These are phyloP conservation scores for Eulacestoma nigropectus DNA, from an alignment of 2,113 vertebrate species.

Conservation along the genomic window DNA sequence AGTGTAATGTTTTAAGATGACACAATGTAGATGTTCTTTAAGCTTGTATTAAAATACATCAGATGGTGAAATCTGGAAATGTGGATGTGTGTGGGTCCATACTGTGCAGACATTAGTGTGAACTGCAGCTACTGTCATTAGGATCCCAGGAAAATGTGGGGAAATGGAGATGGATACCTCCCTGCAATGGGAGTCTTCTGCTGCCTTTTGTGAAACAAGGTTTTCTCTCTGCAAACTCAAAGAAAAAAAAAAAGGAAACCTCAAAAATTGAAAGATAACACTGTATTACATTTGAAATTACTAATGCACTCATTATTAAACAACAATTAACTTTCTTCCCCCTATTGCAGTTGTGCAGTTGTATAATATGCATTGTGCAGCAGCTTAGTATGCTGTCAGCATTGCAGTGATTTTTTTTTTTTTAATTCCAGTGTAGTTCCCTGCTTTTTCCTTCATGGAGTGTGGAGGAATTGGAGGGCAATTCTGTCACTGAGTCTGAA, in stretches of 20 bases:
- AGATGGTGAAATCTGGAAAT: background rate
- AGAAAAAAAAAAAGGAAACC: background rate
- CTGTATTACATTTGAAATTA: background rate
- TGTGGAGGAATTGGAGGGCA: background rate
- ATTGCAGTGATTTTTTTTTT: background rate
- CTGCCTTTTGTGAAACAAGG: background rate
- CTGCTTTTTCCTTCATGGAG: background rate
- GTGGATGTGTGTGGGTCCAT: accelerated
- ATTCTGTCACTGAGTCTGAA: background rate
- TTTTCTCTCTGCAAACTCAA: background rate
- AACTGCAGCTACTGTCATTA: background rate
- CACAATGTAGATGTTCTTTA: background rate
- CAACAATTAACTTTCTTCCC: background rate
- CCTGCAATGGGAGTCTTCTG: background rate
- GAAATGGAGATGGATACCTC: background rate
- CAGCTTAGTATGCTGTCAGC: background rate
- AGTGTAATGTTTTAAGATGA: background rate
- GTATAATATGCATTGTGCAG: background rate
- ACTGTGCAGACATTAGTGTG: background rate
- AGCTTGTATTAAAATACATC: background rate
- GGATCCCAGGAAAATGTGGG: background rate
- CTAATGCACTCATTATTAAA: background rate
- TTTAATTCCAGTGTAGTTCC: background rate
- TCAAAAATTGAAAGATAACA: background rate
- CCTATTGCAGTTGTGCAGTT: background rate